Percentiles rank a stretch among this genome's conserved stretches.
These are phyloP conservation scores for Gymnodraco acuticeps DNA, from an alignment of 2,797 vertebrate genomes.

Conservation along the genomic window DNA sequence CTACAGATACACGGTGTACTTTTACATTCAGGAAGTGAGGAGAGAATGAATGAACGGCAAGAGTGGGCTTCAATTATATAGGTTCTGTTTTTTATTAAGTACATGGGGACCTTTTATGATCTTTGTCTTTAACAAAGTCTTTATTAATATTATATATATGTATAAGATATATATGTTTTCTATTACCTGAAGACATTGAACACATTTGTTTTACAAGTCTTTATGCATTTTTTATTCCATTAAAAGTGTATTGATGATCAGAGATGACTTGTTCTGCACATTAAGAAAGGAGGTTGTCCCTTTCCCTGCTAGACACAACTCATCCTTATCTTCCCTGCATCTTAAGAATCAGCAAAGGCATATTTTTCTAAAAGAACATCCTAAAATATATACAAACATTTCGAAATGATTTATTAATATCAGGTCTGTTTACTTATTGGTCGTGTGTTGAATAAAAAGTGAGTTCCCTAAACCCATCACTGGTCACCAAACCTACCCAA, in stretches of 20 bases:
- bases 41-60: background rate
- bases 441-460: background rate
- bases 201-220: background rate
- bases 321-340: background rate
- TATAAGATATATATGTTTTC: background rate
- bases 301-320: background rate
- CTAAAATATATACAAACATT: background rate
- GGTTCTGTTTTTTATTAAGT: too few species aligned
- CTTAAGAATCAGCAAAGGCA: background rate
- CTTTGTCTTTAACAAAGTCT: too few species aligned
- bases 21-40: background rate
- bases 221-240: background rate
- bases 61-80: too few species aligned
- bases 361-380: background rate
- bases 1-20: background rate
- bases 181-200: background rate
- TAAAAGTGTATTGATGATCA: background rate
- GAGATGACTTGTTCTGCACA: background rate
- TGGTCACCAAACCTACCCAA: constrained; percentile 12
- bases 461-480: background rate
- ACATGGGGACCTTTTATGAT: too few species aligned
- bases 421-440: background rate
- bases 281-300: background rate
- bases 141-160: too few species aligned
- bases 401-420: background rate